These are phyloP conservation scores for Caretta caretta DNA, from an alignment of 2,113 vertebrate species.

Conservation along the genomic window DNA sequence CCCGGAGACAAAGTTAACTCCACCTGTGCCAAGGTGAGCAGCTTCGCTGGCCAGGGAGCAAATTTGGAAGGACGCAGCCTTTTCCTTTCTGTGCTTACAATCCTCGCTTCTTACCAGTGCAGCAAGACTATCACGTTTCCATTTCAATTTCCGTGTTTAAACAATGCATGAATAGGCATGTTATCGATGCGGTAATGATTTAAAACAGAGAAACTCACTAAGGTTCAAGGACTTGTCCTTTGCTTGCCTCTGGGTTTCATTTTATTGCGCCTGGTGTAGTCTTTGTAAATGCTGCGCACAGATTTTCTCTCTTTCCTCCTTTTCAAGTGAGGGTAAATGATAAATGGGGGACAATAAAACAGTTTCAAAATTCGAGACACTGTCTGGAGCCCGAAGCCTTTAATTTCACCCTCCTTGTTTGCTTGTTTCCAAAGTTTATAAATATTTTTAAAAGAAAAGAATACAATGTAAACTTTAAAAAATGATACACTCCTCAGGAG, in stretches of 20 bases:
- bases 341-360: not conserved
- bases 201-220: constrained; percentile 18
- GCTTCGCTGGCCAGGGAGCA: not conserved
- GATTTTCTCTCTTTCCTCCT: not conserved
- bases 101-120: constrained; percentile 23
- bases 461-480: constrained; percentile 32
- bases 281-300: not conserved
- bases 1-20: not conserved
- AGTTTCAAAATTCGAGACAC: not conserved
- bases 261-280: not conserved
- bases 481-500: constrained; percentile 14
- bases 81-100: not conserved
- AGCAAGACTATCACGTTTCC: constrained; percentile 45
- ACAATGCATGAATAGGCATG: constrained; percentile 16
- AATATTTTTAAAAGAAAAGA: not conserved
- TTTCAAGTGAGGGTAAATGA: too few relatives aligned
- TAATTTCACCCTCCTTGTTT: not conserved
- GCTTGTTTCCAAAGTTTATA: not conserved
- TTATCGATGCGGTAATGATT: constrained; percentile 15
- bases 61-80: not conserved
- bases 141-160: constrained; percentile 58
- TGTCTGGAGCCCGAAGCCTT: not conserved
- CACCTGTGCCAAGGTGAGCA: constrained; percentile 42
- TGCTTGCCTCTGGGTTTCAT: not conserved
- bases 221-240: constrained; percentile 65